phyloP scores from a whole-genome alignment of 2,888 invertebrate species.

The Papilio demoleus region DNA sequence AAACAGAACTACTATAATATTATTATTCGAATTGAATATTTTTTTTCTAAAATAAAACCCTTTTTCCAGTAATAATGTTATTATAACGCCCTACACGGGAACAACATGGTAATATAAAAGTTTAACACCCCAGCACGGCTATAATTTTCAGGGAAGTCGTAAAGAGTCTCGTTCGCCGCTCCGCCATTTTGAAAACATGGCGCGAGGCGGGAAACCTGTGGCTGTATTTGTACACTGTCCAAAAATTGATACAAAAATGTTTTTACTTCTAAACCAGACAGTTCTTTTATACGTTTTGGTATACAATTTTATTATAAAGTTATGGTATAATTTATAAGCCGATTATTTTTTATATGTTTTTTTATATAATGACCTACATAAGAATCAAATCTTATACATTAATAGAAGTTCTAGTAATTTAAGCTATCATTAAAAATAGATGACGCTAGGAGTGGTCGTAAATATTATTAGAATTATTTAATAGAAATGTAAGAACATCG shows the following conservation, averaged over 20 bases:
- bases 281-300: too few species aligned
- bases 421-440: too few species aligned
- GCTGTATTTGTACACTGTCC: constrained; percentile 29
- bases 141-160: constrained; percentile 78
- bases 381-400: too few species aligned
- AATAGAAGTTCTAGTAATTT: too few species aligned
- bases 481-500: too few species aligned
- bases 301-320: too few species aligned
- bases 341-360: too few species aligned
- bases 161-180: constrained; percentile 65
- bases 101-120: constrained; percentile 68
- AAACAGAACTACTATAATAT: too few species aligned
- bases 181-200: constrained; percentile 71
- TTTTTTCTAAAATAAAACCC: constrained; percentile 42
- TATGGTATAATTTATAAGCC: too few species aligned
- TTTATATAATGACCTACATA: too few species aligned
- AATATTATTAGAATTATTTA: too few species aligned
- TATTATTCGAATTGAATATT: background rate
- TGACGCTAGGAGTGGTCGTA: too few species aligned
- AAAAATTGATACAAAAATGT: constrained; percentile 18
- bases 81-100: constrained; percentile 57
- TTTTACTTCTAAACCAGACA: background rate
- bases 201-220: constrained; percentile 66
- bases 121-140: constrained; percentile 71
- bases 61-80: constrained; percentile 62